Percentiles rank a stretch among this genome's conserved stretches.
phyloP scores from a whole-genome alignment of 2,888 invertebrate genomes.

The Lasioglossum villosulum region DNA sequence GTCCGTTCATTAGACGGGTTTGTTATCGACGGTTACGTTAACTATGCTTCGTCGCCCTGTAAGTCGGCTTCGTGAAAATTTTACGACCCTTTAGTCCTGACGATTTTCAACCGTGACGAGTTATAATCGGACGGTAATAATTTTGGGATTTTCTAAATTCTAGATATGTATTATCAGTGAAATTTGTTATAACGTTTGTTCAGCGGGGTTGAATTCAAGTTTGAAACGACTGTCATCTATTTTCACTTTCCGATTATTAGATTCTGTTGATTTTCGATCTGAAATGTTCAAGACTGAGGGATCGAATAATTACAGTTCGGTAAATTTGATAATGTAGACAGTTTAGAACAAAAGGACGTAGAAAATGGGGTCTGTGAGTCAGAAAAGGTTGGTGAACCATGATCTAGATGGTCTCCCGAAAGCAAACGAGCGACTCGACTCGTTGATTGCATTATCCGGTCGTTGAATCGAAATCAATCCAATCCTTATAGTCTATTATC shows the following conservation, averaged over 20 bases:
- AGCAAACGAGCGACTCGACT: conserved; percentile 36
- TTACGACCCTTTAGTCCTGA: not conserved
- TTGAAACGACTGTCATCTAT: too few species aligned
- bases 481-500: not conserved
- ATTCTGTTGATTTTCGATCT: not conserved
- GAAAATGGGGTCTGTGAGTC: not conserved
- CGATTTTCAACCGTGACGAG: conserved; percentile 11
- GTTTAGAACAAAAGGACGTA: not conserved
- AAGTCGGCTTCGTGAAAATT: conserved; percentile 30
- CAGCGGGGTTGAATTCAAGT: too few species aligned
- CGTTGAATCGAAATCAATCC: conserved; percentile 27
- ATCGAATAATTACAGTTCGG: not conserved
- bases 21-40: conserved; percentile 49
- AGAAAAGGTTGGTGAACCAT: not conserved
- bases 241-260: not conserved
- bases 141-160: too few species aligned
- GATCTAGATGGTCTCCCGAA: not conserved
- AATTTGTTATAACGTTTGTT: too few species aligned
- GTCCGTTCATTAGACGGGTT: conserved; percentile 44
- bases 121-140: too few species aligned
- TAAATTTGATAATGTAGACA: not conserved
- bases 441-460: conserved; percentile 45
- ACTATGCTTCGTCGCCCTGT: conserved; percentile 19
- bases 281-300: not conserved
- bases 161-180: too few species aligned